phyloP scores from a whole-genome alignment of 2,797 vertebrate species.

The Sebastes matsubarae region DNA sequence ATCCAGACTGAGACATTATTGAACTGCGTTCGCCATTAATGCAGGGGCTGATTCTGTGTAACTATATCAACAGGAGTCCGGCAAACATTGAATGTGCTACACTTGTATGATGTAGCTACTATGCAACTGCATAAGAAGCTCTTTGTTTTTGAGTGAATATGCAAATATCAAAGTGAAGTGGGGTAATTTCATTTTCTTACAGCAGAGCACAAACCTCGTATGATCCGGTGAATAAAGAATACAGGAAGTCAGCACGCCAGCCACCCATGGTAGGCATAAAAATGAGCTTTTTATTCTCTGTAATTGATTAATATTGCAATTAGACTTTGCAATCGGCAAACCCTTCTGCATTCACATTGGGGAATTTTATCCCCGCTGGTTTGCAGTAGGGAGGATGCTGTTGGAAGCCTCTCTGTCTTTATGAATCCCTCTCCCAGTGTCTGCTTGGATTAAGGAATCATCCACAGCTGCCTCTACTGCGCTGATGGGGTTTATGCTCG shows the following conservation, averaged over 20 bases:
- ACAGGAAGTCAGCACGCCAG: conserved; percentile 53
- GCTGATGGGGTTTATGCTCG: conserved; percentile 72
- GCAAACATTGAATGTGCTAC: conserved; percentile 59
- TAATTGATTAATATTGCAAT: conserved; percentile 83
- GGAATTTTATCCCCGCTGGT: conserved; percentile 64
- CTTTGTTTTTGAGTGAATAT: conserved; percentile 53
- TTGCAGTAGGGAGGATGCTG: conserved; percentile 58
- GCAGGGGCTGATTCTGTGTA: conserved; percentile 69
- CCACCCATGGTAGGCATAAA: conserved; percentile 58
- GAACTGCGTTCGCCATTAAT: conserved; percentile 78
- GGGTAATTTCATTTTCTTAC: conserved; percentile 48
- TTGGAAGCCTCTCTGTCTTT: conserved; percentile 67
- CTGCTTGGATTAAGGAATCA: conserved; percentile 76
- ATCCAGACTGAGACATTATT: conserved; percentile 82
- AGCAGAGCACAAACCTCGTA: conserved; percentile 31
- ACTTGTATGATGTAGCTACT: conserved; percentile 30
- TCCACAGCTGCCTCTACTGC: conserved; percentile 55
- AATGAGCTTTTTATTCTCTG: conserved; percentile 70
- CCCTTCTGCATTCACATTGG: conserved; percentile 63
- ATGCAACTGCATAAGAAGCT: background rate
- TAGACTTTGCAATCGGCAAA: conserved; percentile 70
- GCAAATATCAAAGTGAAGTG: conserved; percentile 48
- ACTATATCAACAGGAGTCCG: conserved; percentile 72
- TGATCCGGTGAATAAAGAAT: conserved; percentile 50
- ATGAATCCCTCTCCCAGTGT: conserved; percentile 70